Evolutionary conservation across 1,140 invertebrate species (phyloP).

Genomic region (Physella acuta): DNA sequence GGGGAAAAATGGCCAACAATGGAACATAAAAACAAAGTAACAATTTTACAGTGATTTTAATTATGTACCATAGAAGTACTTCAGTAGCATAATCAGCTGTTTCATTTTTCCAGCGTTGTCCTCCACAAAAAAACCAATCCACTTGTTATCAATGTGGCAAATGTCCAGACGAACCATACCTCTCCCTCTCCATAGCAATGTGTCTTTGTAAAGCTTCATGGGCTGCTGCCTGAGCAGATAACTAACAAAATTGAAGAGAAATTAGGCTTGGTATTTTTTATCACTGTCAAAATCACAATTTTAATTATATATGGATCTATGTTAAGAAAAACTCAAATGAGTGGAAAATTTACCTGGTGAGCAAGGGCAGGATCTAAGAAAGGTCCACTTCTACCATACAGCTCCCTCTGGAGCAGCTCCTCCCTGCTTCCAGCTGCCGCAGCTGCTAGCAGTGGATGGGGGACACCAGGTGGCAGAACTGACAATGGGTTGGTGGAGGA

Average conservation of each 20-base stretch:
- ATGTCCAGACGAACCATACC: conserved; percentile 43
- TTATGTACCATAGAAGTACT: no score
- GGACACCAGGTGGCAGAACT: conserved; percentile 16
- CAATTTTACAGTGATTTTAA: no score
- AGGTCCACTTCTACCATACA: conserved; percentile 72
- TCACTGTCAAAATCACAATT: no score
- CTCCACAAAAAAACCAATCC: no score
- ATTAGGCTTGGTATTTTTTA: no score
- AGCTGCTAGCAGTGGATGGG: conserved; percentile 61
- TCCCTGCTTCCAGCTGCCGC: conserved; percentile 43
- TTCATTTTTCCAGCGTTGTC: no score
- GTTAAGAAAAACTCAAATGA: no score
- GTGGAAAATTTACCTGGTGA: conserved; percentile 68
- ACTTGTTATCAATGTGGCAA: conserved; percentile 34
- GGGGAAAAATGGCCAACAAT: no score
- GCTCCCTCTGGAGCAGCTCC: conserved; percentile 65
- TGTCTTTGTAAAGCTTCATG: conserved; percentile 85
- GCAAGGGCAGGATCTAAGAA: conserved; percentile 79
- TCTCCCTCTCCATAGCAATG: conserved; percentile 68
- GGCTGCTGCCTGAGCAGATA: conserved; percentile 67
- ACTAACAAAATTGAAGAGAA: no score
- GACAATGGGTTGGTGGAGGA: background rate
- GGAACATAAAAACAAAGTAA: no score
- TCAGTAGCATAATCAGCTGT: no score
- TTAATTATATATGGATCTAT: no score